A percentile compares a stretch with the other conserved stretches of the same genome.
Evolutionary conservation across 2,888 invertebrate genomes (phyloP).

Genomic region (Lymantria dispar): DNA sequence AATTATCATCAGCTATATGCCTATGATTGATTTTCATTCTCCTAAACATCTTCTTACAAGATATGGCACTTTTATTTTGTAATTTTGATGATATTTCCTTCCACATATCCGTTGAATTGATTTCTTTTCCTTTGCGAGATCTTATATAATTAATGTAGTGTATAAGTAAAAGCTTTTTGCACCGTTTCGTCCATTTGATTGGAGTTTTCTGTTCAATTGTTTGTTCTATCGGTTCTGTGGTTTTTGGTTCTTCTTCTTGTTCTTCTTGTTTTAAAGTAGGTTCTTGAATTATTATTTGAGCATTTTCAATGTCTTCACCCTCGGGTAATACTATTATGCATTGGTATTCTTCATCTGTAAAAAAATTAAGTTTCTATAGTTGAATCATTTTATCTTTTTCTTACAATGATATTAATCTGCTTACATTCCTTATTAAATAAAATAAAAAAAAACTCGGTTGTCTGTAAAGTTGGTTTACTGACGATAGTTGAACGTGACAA

Average conservation of each 20-base stretch:
- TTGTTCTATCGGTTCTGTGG: constrained; percentile 9
- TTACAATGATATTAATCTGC: too few species aligned
- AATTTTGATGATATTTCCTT: constrained; percentile 53
- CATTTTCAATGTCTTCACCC: constrained; percentile 52
- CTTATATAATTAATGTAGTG: constrained; percentile 61
- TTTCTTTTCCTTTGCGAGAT: constrained; percentile 48
- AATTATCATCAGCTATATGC: constrained; percentile 24
- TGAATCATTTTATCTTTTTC: too few species aligned
- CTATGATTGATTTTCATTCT: constrained; percentile 54
- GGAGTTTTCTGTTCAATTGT: constrained; percentile 5
- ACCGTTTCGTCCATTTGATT: constrained; percentile 56
- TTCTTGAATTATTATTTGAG: constrained; percentile 43
- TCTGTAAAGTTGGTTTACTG: too few species aligned
- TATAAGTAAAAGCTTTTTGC: constrained; percentile 54
- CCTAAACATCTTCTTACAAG: constrained; percentile 59
- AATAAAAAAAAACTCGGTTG: too few species aligned
- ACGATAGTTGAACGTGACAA: too few species aligned
- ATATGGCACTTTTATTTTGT: constrained; percentile 43
- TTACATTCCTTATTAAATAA: too few species aligned
- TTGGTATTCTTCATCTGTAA: constrained; percentile 72
- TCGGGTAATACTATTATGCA: constrained; percentile 75
- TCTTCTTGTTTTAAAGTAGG: constrained; percentile 6
- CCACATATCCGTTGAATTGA: constrained; percentile 61
- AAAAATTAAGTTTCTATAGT: too few species aligned
- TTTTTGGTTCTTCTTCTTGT: background rate